These are phyloP conservation scores for Lypha dubia DNA, from an alignment of 2,888 invertebrate species.

Conservation along the genomic window DNA sequence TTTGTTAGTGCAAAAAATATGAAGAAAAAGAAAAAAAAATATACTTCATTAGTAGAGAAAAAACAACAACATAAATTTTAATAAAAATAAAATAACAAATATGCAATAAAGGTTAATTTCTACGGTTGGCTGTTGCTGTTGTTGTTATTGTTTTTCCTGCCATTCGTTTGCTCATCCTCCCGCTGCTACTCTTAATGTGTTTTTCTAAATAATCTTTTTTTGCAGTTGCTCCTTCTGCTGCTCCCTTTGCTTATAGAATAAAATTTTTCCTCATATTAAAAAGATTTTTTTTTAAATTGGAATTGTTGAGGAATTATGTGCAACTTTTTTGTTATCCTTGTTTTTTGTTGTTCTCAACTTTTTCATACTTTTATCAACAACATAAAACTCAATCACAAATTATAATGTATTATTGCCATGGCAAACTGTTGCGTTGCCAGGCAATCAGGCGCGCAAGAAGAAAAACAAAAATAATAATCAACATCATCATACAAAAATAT, in stretches of 20 bases:
- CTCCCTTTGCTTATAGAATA: not conserved
- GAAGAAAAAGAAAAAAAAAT: no score
- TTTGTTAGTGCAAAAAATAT: no score
- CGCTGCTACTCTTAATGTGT: slow-evolving; percentile 33
- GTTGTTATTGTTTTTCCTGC: slow-evolving; percentile 46
- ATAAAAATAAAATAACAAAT: slow-evolving; percentile 16
- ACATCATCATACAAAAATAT: slow-evolving; percentile 22
- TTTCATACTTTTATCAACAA: slow-evolving; percentile 51
- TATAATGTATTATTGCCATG: slow-evolving; percentile 82
- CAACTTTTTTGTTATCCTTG: slow-evolving; percentile 23
- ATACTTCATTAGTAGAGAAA: slow-evolving; percentile 3
- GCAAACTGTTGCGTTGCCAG: slow-evolving; percentile 82
- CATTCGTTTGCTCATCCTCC: no score
- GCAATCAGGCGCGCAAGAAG: slow-evolving; percentile 76
- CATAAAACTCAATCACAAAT: slow-evolving; percentile 82
- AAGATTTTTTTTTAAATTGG: slow-evolving; percentile 43
- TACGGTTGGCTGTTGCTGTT: slow-evolving; percentile 42
- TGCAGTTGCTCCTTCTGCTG: slow-evolving; percentile 22
- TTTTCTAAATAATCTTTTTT: slow-evolving; percentile 47
- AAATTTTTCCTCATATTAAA: slow-evolving; percentile 33
- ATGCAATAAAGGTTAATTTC: slow-evolving; percentile 58
- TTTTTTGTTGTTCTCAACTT: slow-evolving; percentile 43
- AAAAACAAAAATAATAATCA: slow-evolving; percentile 43
- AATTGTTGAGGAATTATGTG: slow-evolving; percentile 48
- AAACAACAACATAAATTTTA: not conserved